Base-by-base conservation (phyloP, 2,888 invertebrate species). In the Antitype chi region DNA sequence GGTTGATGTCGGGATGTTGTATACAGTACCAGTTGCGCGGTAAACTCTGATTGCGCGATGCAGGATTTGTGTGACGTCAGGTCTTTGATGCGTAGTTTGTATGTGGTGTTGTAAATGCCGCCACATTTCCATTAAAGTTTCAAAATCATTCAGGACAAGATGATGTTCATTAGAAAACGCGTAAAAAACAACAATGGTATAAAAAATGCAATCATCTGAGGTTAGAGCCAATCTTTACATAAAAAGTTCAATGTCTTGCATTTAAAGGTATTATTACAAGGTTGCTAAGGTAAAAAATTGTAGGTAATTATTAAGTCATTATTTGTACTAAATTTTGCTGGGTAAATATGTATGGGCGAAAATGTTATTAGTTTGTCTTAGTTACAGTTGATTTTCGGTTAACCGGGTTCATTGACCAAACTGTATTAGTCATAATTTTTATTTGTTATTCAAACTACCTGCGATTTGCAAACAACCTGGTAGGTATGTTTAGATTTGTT, bases 191-290 rank as follows among this genome's bases (percentile, higher is more conserved):
- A 17, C n/a, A 38, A 62, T 28, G n/a, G 43, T 9, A 23, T 25
- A 38, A 74, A 47, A 78, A 59, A 7, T 64, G n/a, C 38, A 70
- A 71, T 71, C 49, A 25, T 17, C 47, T 15, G 13, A 15, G 49
- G n/a, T 55, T 17, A 3, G 0, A 49, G 4, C 2, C 8, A 28
- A 52, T 52, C 11, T 15, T 38, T 55, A 25, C 9, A n/a, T 17
- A 67, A 78, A 81, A 62, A 52, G 49, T 59, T 67, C 23, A 67
- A 28, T 20, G 38, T 2, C 66, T 52, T 55, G 28, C 23, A 25
- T 67, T 81, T 20, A 8, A 53, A 64, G 6, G 32, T 62, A 23
- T 4, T 25, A 2, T 47, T 13, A 25, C 23, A 55, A 78, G 55
- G 66, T 49, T 38, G 0, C 23, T 3, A 1, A 32, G 38, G 43